phyloP scores from a whole-genome alignment of 1,140 invertebrate genomes.

The Phenacoccus solenopsis region DNA sequence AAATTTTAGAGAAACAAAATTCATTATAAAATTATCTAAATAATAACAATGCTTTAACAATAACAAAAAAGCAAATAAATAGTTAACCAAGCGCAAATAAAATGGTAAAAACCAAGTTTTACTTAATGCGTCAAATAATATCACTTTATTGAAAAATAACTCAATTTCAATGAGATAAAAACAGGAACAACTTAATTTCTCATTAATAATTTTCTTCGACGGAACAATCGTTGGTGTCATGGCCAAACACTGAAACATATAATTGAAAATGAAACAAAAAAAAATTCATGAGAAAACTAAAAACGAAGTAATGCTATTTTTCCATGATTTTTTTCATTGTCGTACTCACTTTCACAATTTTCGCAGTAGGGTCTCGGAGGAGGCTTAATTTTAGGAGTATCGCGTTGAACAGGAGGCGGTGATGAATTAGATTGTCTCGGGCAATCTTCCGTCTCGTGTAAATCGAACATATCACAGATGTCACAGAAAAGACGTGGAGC shows the following conservation, averaged over 20 bases:
- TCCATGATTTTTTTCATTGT: not conserved
- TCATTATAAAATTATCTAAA: no score
- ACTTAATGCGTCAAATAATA: not conserved
- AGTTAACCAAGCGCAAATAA: not conserved
- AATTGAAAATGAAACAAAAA: not conserved
- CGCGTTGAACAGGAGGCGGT: slow-evolving; percentile 34
- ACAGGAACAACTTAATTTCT: not conserved
- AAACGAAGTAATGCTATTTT: slow-evolving; percentile 18
- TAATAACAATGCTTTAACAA: no score
- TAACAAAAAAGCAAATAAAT: no score
- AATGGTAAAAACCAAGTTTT: not conserved
- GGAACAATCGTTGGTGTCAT: slow-evolving; percentile 62
- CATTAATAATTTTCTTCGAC: slow-evolving; percentile 66
- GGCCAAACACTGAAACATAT: slow-evolving; percentile 57
- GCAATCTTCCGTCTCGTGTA: slow-evolving; percentile 94
- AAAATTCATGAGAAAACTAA: no score
- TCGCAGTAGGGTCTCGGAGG: slow-evolving; percentile 74
- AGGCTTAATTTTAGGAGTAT: slow-evolving; percentile 34
- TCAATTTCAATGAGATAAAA: not conserved
- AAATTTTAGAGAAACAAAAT: no score
- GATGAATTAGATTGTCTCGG: slow-evolving; percentile 62
- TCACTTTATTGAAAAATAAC: not conserved
- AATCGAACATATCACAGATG: slow-evolving; percentile 92
- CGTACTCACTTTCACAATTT: slow-evolving; percentile 68
- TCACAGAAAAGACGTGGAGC: slow-evolving; percentile 85